Evolutionary conservation across 2,888 invertebrate genomes (phyloP).

Genomic region (Mycalesis mineus): DNA sequence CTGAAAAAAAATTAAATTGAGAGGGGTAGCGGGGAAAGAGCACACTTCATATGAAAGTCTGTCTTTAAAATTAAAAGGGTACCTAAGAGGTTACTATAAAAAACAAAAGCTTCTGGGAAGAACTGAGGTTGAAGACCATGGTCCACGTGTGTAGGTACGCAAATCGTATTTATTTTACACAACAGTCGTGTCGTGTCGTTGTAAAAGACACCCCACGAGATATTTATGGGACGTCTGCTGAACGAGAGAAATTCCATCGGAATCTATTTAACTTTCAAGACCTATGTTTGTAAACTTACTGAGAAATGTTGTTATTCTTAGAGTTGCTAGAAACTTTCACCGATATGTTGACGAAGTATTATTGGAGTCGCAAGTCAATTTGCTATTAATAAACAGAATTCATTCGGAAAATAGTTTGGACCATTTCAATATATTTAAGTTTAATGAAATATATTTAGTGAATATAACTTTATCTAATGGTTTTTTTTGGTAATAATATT

Average conservation of each 20-base stretch:
- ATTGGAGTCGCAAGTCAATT: background rate
- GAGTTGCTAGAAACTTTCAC: slow-evolving; percentile 11
- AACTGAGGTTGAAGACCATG: too few relatives aligned
- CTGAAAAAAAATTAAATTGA: too few relatives aligned
- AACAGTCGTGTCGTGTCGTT: background rate
- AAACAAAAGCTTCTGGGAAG: too few relatives aligned
- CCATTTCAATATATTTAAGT: too few relatives aligned
- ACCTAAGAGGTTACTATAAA: too few relatives aligned
- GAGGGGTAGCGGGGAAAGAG: too few relatives aligned
- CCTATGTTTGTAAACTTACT: slow-evolving; percentile 15
- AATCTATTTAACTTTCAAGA: slow-evolving; percentile 21
- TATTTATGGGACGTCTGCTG: slow-evolving; percentile 17
- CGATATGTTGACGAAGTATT: slow-evolving; percentile 13
- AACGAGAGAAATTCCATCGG: slow-evolving; percentile 16
- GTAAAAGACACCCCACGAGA: slow-evolving; percentile 2
- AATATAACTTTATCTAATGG: too few relatives aligned
- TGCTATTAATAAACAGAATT: slow-evolving; percentile 1
- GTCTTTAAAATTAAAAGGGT: too few relatives aligned
- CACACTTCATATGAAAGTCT: too few relatives aligned
- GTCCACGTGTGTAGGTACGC: background rate
- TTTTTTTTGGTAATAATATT: too few relatives aligned
- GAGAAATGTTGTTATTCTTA: slow-evolving; percentile 12
- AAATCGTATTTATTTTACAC: background rate
- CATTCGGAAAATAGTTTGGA: background rate
- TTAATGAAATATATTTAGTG: too few relatives aligned